Conservation (phyloP, 1,140 invertebrate genomes). For the Lepidostoma basale region DNA sequence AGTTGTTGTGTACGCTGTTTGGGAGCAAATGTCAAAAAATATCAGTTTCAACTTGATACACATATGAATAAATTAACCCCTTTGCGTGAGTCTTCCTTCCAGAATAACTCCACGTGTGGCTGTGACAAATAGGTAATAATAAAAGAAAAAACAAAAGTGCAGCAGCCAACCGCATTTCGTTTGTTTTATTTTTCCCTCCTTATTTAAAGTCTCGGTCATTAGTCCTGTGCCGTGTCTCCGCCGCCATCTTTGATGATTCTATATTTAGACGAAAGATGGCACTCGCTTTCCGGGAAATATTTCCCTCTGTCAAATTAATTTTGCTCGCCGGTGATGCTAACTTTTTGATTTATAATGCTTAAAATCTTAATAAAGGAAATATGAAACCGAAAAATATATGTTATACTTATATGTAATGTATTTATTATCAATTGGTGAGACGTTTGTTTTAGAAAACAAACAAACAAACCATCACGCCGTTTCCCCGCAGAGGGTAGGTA, state of each 20-base stretch:
- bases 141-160: conserved; percentile 3
- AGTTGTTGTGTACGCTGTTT: not conserved
- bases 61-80: not conserved
- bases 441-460: no score
- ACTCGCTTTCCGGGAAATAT: not conserved
- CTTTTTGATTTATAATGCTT: no score
- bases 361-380: no score
- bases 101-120: conserved; percentile 4
- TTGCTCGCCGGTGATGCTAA: no score
- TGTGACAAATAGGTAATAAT: conserved; percentile 13
- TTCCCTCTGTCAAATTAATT: not conserved
- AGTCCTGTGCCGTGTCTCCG: no score
- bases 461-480: no score
- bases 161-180: not conserved
- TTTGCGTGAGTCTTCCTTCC: not conserved
- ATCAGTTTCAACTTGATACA: not conserved
- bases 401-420: no score
- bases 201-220: conserved; percentile 8
- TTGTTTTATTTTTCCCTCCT: no score
- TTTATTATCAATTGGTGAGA: no score
- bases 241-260: not conserved
- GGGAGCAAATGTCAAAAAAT: not conserved
- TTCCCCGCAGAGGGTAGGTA: no score
- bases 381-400: no score
- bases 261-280: conserved; percentile 4